phyloP scores from a whole-genome alignment of 2,113 vertebrate species.

The Australoheros scitulus region DNA sequence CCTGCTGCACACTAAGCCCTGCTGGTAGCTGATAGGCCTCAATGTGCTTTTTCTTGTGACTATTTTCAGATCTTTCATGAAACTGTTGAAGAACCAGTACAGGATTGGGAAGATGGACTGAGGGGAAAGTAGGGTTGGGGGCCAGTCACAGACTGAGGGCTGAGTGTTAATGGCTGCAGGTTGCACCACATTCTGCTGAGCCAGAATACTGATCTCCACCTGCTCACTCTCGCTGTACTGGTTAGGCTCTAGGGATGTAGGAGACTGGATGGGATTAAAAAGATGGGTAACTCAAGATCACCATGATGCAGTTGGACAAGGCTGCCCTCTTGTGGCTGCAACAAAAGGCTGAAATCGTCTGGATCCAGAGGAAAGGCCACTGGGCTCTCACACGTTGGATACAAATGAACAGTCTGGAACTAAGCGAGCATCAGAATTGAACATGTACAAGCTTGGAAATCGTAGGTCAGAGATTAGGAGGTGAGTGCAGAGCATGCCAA shows the following conservation, averaged over 20 bases:
- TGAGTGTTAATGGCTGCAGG: background rate
- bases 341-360: constrained; percentile 52
- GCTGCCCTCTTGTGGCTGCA: background rate
- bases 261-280: constrained; percentile 51
- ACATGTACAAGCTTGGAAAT: constrained; percentile 46
- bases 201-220: constrained; percentile 79
- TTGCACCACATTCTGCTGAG: constrained; percentile 71
- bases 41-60: constrained; percentile 16
- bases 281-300: constrained; percentile 15
- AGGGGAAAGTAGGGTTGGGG: background rate
- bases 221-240: constrained; percentile 69
- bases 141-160: constrained; percentile 32
- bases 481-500: background rate
- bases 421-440: constrained; percentile 50
- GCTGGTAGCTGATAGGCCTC: too few species aligned
- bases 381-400: constrained; percentile 48
- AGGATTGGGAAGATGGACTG: constrained; percentile 11
- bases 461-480: background rate
- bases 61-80: constrained; percentile 73
- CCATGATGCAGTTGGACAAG: constrained; percentile 37
- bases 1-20: too few species aligned
- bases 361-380: constrained; percentile 64
- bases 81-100: constrained; percentile 69
- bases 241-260: constrained; percentile 1
- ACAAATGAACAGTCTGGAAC: constrained; percentile 70